phyloP scores from a whole-genome alignment of 2,888 invertebrate genomes.

The Ophonus ardosiacus region DNA sequence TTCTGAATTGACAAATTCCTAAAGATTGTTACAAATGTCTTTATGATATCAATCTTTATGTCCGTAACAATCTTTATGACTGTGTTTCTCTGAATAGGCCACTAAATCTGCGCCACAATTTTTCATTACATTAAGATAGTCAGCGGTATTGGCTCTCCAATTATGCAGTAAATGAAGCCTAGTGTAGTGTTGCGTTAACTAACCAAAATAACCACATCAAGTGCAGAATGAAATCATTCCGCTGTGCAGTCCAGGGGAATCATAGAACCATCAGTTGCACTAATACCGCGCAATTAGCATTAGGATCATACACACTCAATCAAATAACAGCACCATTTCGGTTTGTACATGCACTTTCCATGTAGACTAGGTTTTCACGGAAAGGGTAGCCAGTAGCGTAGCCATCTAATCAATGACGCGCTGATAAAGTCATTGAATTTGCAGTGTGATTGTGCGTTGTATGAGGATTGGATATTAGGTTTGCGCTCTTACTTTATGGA shows the following conservation, averaged over 20 bases:
- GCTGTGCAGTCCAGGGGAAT: not conserved
- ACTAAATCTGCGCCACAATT: not conserved
- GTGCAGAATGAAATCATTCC: constrained; percentile 38
- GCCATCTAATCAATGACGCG: constrained; percentile 7
- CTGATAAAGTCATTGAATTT: constrained; percentile 25
- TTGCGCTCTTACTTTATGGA: not conserved
- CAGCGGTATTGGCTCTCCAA: not conserved
- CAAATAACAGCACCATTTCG: constrained; percentile 8
- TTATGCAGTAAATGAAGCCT: not conserved
- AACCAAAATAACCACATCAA: constrained; percentile 17
- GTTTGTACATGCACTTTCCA: not conserved
- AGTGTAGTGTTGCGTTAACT: not conserved
- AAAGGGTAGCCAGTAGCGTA: not conserved
- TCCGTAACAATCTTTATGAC: no score
- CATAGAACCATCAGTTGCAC: constrained; percentile 39
- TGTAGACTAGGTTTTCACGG: constrained; percentile 10
- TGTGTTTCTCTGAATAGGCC: no score
- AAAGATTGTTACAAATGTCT: no score
- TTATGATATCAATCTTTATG: no score
- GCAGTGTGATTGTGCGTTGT: not conserved
- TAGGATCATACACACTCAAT: constrained; percentile 44
- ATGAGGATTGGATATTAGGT: not conserved
- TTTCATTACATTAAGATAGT: not conserved
- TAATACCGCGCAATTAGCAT: constrained; percentile 46
- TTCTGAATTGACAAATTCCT: no score